phyloP scores from a whole-genome alignment of 2,113 vertebrate genomes.

The Zosterops borbonicus region DNA sequence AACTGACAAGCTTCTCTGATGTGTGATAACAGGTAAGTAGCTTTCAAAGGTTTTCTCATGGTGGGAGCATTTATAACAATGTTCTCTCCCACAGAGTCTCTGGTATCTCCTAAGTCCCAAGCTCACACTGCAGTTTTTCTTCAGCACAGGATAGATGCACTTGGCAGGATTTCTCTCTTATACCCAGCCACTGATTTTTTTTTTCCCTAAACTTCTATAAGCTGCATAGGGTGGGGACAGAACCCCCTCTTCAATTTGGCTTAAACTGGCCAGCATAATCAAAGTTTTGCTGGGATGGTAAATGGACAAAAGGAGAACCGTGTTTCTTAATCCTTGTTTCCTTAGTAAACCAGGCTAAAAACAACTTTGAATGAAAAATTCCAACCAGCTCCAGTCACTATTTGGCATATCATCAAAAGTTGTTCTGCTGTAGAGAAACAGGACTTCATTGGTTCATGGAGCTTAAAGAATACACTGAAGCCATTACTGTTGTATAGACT shows the following conservation, averaged over 20 bases:
- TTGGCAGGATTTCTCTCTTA: neutral
- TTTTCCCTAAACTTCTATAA: neutral
- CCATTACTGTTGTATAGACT: neutral
- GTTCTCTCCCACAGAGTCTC: neutral
- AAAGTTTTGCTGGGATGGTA: neutral
- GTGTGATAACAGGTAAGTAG: neutral
- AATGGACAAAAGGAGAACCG: neutral
- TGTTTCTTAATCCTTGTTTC: neutral
- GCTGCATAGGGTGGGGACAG: neutral
- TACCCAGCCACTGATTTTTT: neutral
- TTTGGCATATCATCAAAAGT: constrained; percentile 23
- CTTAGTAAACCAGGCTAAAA: constrained; percentile 18
- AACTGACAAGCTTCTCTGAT: neutral
- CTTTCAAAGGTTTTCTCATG: neutral
- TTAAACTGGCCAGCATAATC: neutral
- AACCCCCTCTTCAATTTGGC: neutral
- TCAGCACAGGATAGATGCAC: neutral
- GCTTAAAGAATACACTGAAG: neutral
- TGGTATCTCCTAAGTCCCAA: neutral
- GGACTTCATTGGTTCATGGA: neutral
- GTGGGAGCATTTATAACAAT: neutral
- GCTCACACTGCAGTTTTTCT: neutral
- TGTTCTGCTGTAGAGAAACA: neutral
- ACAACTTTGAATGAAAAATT: constrained; percentile 48
- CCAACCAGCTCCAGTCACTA: constrained; percentile 16